phyloP scores from a whole-genome alignment of 2,888 invertebrate species.

The Exephanes ischioxanthus region DNA sequence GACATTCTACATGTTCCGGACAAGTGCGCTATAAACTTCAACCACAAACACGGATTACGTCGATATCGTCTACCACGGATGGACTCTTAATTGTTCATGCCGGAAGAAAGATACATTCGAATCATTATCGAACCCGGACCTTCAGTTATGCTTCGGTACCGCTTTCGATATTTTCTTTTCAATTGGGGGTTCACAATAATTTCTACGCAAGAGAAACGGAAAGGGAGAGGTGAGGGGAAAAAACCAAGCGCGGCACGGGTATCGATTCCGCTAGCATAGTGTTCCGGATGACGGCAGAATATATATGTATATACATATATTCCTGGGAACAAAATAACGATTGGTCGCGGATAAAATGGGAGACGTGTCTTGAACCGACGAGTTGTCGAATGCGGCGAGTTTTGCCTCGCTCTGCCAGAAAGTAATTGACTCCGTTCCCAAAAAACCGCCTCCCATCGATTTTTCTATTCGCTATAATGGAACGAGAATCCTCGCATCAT shows the following conservation, averaged over 20 bases:
- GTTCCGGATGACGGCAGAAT: slow-evolving; percentile 31
- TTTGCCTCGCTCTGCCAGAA: slow-evolving; percentile 8
- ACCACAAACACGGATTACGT: slow-evolving; percentile 62
- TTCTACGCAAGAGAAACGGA: slow-evolving; percentile 23
- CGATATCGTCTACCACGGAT: slow-evolving; percentile 56
- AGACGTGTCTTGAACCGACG: slow-evolving; percentile 34
- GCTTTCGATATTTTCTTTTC: not conserved
- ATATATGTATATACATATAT: not conserved
- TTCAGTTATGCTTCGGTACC: not conserved
- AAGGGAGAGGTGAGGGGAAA: not conserved
- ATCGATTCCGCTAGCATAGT: slow-evolving; percentile 39
- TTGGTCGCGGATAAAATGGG: slow-evolving; percentile 33
- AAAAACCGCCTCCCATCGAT: not conserved
- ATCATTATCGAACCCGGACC: not conserved
- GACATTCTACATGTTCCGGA: slow-evolving; percentile 64
- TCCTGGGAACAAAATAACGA: slow-evolving; percentile 39
- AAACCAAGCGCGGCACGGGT: slow-evolving; percentile 26
- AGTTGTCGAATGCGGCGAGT: slow-evolving; percentile 38
- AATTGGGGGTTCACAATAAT: slow-evolving; percentile 35
- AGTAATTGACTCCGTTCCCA: slow-evolving; percentile 25
- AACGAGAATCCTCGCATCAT: not conserved
- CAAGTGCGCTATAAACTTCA: slow-evolving; percentile 44
- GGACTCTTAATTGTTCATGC: slow-evolving; percentile 36
- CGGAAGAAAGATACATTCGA: slow-evolving; percentile 8
- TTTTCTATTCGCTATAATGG: not conserved